Conservation (phyloP, 1,140 invertebrate genomes). For the Drosophila leontia region DNA sequence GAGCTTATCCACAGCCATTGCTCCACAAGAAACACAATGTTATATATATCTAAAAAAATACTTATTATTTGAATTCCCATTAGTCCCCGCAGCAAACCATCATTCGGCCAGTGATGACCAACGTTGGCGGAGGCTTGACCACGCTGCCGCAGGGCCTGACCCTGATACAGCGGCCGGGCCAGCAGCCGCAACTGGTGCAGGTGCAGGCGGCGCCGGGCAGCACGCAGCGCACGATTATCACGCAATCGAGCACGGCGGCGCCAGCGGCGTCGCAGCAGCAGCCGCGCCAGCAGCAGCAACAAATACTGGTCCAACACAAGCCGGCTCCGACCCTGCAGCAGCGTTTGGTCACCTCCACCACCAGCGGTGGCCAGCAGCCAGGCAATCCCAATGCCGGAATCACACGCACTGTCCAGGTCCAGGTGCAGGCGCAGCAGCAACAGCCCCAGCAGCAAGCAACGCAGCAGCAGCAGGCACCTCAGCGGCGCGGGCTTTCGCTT, state of each 20-base stretch:
- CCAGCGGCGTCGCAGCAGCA: conserved; percentile 66
- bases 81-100: conserved; percentile 82
- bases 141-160: conserved; percentile 83
- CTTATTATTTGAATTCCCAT: background rate
- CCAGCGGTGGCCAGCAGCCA: conserved; percentile 66
- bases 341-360: conserved; percentile 81
- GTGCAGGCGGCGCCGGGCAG: conserved; percentile 77
- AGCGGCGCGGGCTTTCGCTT: conserved; percentile 91
- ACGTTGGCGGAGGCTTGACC: conserved; percentile 71
- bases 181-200: conserved; percentile 83
- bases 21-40: too few species aligned
- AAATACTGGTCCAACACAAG: conserved; percentile 78
- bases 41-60: background rate
- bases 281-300: conserved; percentile 76
- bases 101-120: conserved; percentile 79
- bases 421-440: conserved; percentile 68
- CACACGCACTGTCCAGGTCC: conserved; percentile 84
- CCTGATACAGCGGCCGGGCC: conserved; percentile 81
- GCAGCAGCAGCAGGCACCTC: conserved; percentile 85
- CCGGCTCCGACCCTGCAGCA: conserved; percentile 82
- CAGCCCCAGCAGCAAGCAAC: conserved; percentile 65
- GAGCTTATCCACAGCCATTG: background rate
- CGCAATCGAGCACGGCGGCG: conserved; percentile 59
- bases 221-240: conserved; percentile 71
- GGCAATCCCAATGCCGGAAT: conserved; percentile 49